Evolutionary conservation across 2,113 vertebrate genomes (phyloP).

Genomic region (Centropus unirufus): DNA sequence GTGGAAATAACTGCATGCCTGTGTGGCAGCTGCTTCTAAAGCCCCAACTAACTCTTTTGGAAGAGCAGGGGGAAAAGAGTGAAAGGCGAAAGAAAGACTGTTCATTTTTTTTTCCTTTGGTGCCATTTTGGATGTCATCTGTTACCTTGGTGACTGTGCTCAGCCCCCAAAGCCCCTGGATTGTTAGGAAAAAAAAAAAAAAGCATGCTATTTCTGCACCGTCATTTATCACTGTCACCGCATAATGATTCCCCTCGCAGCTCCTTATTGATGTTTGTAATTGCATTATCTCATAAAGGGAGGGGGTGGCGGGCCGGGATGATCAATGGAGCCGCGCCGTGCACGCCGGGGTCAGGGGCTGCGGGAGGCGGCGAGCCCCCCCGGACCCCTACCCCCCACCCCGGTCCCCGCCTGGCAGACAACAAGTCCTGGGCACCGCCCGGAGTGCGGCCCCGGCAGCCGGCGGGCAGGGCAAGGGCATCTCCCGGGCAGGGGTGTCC

Average conservation of each 20-base stretch:
- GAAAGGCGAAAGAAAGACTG: slow-evolving; percentile 83
- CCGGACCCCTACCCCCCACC: neutral
- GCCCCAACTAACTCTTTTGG: slow-evolving; percentile 85
- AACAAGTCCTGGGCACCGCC: neutral
- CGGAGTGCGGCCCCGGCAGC: neutral
- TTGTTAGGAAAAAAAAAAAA: slow-evolving; percentile 83
- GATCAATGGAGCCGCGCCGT: slow-evolving; percentile 93
- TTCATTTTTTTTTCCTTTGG: slow-evolving; percentile 81
- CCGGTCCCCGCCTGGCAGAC: neutral
- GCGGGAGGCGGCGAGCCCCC: slow-evolving; percentile 65
- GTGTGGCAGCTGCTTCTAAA: slow-evolving; percentile 87
- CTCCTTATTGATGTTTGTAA: slow-evolving; percentile 99
- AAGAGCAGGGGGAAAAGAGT: slow-evolving; percentile 70
- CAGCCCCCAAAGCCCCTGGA: slow-evolving; percentile 92
- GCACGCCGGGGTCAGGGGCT: slow-evolving; percentile 89
- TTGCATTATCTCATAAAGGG: slow-evolving; percentile 99
- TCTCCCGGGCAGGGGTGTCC: neutral
- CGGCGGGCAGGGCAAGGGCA: neutral
- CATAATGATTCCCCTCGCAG: slow-evolving; percentile 99
- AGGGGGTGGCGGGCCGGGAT: slow-evolving; percentile 71
- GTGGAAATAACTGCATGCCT: slow-evolving; percentile 71
- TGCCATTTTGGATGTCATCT: slow-evolving; percentile 97
- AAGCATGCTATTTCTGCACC: slow-evolving; percentile 93
- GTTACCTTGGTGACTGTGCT: slow-evolving; percentile 96
- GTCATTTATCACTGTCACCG: slow-evolving; percentile 99